A percentile compares a stretch with the other conserved stretches of the same genome.
Evolutionary conservation across 2,797 vertebrate species (phyloP).

Genomic region (Astyanax mexicanus): DNA sequence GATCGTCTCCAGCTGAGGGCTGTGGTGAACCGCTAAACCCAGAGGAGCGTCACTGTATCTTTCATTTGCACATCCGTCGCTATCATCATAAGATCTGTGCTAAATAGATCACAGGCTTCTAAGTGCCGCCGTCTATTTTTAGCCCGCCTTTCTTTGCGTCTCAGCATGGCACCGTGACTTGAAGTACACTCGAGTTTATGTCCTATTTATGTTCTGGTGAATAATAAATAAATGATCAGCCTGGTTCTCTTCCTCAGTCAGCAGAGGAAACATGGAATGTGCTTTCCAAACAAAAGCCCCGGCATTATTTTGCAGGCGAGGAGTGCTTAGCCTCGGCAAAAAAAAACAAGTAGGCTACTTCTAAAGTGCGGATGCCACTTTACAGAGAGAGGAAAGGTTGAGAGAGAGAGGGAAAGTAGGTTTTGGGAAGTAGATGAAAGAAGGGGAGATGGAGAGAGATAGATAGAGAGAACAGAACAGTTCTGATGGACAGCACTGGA

Average conservation of each 20-base stretch:
- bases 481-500: constrained; percentile 35
- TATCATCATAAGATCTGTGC: constrained; percentile 42
- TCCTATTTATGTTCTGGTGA: constrained; percentile 32
- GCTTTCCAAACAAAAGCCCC: constrained; percentile 22
- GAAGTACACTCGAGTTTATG: constrained; percentile 31
- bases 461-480: not conserved
- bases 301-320: constrained; percentile 1
- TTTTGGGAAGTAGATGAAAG: not conserved
- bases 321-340: constrained; percentile 13
- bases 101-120: constrained; percentile 24
- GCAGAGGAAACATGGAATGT: constrained; percentile 31
- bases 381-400: constrained; percentile 4
- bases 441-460: not conserved
- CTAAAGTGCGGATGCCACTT: constrained; percentile 7
- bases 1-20: constrained; percentile 30
- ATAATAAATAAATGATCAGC: constrained; percentile 49
- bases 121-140: constrained; percentile 39
- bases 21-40: constrained; percentile 14
- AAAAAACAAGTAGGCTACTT: constrained; percentile 5
- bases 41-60: constrained; percentile 18
- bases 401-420: not conserved
- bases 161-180: constrained; percentile 14
- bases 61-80: constrained; percentile 14
- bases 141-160: constrained; percentile 21
- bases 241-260: constrained; percentile 52